phyloP scores from a whole-genome alignment of 35 echinoderm and acorn worm genomes.

The Ptychodera flava region DNA sequence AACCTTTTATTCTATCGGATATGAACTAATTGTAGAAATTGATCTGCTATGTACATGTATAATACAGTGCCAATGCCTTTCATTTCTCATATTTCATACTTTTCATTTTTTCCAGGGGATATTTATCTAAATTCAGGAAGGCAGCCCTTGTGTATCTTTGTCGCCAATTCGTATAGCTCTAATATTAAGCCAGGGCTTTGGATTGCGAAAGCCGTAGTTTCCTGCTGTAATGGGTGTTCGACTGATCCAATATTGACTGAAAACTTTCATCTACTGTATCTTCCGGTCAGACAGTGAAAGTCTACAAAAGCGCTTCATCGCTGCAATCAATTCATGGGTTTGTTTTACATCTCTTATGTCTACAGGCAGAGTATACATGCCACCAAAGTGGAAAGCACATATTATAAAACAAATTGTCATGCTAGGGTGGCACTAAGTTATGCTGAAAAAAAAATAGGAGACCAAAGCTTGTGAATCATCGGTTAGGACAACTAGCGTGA shows the following conservation, averaged over 20 bases:
- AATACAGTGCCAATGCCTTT: no score
- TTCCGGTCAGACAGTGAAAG: not conserved
- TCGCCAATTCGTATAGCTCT: not conserved
- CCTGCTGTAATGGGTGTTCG: not conserved
- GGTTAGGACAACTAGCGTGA: no score
- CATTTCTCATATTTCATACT: no score
- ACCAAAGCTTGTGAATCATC: no score
- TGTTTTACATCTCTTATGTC: not conserved
- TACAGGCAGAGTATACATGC: not conserved
- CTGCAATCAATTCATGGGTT: not conserved
- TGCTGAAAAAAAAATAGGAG: no score
- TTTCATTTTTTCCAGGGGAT: not conserved
- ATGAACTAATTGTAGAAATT: no score
- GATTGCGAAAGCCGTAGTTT: not conserved
- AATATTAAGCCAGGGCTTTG: no score
- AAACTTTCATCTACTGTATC: not conserved
- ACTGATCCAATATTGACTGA: not conserved
- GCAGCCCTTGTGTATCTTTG: not conserved
- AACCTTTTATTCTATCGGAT: no score
- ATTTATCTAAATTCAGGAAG: constrained; percentile 2
- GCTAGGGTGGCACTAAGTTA: no score
- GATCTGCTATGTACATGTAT: no score
- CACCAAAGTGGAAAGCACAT: not conserved
- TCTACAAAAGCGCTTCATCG: not conserved
- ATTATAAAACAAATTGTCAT: not conserved